phyloP scores from a whole-genome alignment of 2,888 invertebrate species.

The Trachelus tabidus region DNA sequence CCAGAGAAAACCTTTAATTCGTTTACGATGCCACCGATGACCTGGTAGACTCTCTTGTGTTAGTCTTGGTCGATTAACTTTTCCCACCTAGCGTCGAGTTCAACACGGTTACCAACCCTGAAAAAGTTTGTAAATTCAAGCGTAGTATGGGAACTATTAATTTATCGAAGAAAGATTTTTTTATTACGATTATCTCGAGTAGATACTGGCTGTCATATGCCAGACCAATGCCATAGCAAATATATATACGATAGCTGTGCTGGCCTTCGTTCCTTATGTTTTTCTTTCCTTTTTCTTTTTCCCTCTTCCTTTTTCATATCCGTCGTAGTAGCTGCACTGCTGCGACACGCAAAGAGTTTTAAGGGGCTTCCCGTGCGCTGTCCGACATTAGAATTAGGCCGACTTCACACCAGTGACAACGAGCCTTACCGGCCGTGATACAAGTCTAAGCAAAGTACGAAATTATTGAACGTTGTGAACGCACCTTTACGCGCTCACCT shows the following conservation, averaged over 20 bases:
- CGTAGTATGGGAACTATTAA: not conserved
- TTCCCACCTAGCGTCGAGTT: slow-evolving; percentile 15
- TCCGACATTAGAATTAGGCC: slow-evolving; percentile 26
- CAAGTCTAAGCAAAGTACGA: not conserved
- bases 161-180: not conserved
- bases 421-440: not conserved
- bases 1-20: slow-evolving; percentile 47
- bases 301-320: slow-evolving; percentile 19
- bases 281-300: not conserved
- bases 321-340: slow-evolving; percentile 6
- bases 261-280: not conserved
- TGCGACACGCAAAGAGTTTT: slow-evolving; percentile 50
- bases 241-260: not conserved
- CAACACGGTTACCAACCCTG: not conserved
- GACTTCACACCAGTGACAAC: slow-evolving; percentile 15
- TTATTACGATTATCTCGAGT: not conserved
- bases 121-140: not conserved
- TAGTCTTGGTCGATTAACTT: slow-evolving; percentile 23
- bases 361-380: slow-evolving; percentile 46
- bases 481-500: not conserved
- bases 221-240: not conserved
- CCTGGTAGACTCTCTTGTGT: slow-evolving; percentile 9
- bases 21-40: slow-evolving; percentile 45
- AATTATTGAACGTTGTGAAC: not conserved
- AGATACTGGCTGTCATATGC: not conserved